These are phyloP conservation scores for Esox masquinongy DNA, from an alignment of 2,797 vertebrate species.

Conservation along the genomic window DNA sequence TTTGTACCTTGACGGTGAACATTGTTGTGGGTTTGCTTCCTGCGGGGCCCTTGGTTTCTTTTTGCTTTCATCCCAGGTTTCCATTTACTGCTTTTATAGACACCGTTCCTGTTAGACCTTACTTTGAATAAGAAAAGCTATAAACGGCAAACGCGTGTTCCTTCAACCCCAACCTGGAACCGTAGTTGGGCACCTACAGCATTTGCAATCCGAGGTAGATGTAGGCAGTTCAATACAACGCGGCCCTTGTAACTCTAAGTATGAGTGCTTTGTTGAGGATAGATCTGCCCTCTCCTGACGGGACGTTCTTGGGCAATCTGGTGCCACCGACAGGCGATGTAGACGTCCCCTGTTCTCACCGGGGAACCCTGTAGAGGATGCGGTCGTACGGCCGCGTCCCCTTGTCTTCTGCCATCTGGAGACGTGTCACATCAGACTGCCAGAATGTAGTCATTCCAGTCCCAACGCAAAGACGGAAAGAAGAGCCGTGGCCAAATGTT, in stretches of 20 bases:
- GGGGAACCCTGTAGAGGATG: conserved; percentile 40
- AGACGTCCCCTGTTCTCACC: conserved; percentile 42
- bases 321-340: conserved; percentile 23
- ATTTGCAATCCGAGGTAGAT: neutral
- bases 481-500: conserved; percentile 46
- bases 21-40: neutral
- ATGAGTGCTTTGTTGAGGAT: conserved; percentile 15
- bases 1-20: neutral
- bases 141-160: neutral
- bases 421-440: conserved; percentile 53
- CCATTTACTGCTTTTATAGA: neutral
- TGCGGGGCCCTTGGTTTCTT: neutral
- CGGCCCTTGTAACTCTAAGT: neutral
- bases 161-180: neutral
- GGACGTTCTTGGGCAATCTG: conserved; percentile 54
- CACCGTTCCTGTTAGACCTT: neutral
- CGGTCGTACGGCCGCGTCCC: conserved; percentile 53
- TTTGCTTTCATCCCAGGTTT: neutral
- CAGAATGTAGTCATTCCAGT: conserved; percentile 22
- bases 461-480: conserved; percentile 47
- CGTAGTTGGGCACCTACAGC: neutral
- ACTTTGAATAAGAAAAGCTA: neutral
- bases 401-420: conserved; percentile 71
- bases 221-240: neutral
- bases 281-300: conserved; percentile 43